Evolutionary conservation across 37 sponge, comb jelly and placozoan species (phyloP).

Genomic region (Crambe crambe): DNA sequence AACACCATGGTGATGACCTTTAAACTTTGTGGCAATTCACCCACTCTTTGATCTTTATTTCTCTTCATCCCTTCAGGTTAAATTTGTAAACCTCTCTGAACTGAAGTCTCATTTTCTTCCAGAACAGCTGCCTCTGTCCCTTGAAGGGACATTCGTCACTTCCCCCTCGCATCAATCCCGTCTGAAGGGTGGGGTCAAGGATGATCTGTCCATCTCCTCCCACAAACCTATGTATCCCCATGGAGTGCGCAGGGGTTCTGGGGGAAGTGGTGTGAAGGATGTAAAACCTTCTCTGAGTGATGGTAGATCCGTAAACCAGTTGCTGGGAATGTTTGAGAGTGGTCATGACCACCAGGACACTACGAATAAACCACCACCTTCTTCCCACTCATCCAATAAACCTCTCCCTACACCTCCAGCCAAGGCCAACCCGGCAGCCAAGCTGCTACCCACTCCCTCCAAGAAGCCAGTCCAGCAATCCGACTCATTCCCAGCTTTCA

Average conservation of each 20-base stretch:
- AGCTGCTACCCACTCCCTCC: not conserved
- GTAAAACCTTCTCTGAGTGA: not conserved
- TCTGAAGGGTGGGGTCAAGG: not conserved
- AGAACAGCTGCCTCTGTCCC: constrained; percentile 32
- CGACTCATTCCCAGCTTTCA: not conserved
- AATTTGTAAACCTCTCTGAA: constrained; percentile 24
- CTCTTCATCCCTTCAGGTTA: constrained; percentile 8
- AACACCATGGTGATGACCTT: too few relatives aligned
- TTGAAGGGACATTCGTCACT: constrained; percentile 31
- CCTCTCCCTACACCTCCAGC: not conserved
- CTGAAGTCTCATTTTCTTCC: constrained; percentile 14
- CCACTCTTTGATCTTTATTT: not conserved
- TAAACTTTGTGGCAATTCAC: too few relatives aligned
- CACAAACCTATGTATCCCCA: not conserved
- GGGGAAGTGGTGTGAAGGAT: not conserved
- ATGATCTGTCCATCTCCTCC: not conserved
- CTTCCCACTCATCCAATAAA: not conserved
- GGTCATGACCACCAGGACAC: not conserved
- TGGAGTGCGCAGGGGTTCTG: not conserved
- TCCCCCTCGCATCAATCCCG: not conserved
- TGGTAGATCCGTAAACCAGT: not conserved
- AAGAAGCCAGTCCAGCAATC: not conserved
- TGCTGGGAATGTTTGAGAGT: constrained; percentile 12
- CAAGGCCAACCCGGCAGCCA: not conserved
- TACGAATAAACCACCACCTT: not conserved